Evolutionary conservation across 2,113 vertebrate species (phyloP), one percentile per base, ranked within the genome.

Genomic region (Rhea americana): DNA sequence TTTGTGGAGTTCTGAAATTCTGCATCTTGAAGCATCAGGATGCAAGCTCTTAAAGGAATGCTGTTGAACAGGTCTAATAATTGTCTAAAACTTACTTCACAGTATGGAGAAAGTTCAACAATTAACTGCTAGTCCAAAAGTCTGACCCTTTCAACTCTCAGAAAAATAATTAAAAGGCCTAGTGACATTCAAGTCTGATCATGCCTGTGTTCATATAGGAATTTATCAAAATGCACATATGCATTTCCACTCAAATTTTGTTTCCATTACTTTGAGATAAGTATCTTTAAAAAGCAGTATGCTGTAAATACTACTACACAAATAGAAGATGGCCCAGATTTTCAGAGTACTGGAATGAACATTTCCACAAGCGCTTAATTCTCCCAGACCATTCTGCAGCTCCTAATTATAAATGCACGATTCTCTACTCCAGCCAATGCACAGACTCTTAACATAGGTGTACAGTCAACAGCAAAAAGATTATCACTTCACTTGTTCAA

Each of bases 401-500:
- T 66, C 26, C n/a, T 67, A 16, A 65, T 39, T 78, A 56, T 6
- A 22, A 2, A 6, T 0, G 12, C 4, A 51, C 6, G 11, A 4
- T 20, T 32, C 32, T 7, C 21, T 47, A 32, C 1, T 0, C 39
- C 16, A 24, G 0, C 0, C 43, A 41, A 62, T 32, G 22, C 50
- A 6, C n/a, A 19, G 45, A 20, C 39, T 55, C 37, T 58, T 43
- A 61, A 16, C 25, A 26, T 0, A 41, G 48, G 13, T 35, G 32
- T 78, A 51, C 6, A 8, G 9, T 22, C 63, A 35, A 62, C 41
- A 70, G 47, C 26, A 78, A 14, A 28, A 91, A 77, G 1, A 35
- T 58, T 35, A 22, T 30, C 5, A 50, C 7, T 14, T 48, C 21
- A 13, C 37, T 70, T 51, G 12, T 47, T 78, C 20, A 25, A 58